Conservation (phyloP, 1,140 invertebrate species). For the Gonatopus flavifemur region DNA sequence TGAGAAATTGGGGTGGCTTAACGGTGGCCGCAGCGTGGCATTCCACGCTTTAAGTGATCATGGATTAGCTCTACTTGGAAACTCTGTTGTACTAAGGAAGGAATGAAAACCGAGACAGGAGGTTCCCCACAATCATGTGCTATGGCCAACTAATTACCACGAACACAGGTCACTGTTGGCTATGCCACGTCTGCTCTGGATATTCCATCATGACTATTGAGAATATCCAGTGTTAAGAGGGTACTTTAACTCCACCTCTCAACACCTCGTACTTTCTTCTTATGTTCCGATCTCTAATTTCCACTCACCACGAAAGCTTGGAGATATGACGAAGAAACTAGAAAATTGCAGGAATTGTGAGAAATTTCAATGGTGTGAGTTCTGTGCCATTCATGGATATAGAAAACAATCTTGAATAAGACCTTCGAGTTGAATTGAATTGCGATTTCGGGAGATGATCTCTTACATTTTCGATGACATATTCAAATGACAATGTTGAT, state of each 20-base stretch:
- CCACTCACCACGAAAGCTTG: conserved; percentile 3
- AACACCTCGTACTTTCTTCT: conserved; percentile 8
- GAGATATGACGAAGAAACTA: too few species aligned
- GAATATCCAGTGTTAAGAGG: conserved; percentile 19
- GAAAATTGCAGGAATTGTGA: too few species aligned
- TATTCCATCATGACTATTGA: conserved; percentile 31
- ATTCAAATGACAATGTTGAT: too few species aligned
- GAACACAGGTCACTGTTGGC: conserved; percentile 22
- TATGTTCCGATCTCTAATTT: conserved; percentile 2
- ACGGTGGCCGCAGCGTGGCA: conserved; percentile 35
- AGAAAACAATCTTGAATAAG: too few species aligned
- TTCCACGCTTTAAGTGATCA: conserved; percentile 30
- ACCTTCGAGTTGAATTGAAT: too few species aligned
- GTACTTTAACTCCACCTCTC: conserved; percentile 10
- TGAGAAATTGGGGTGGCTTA: conserved; percentile 37
- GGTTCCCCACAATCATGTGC: conserved; percentile 24
- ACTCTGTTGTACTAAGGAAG: conserved; percentile 6
- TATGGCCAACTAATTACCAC: conserved; percentile 37
- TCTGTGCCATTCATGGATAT: too few species aligned
- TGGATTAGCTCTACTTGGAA: conserved; percentile 32
- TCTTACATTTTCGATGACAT: too few species aligned
- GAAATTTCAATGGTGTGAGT: too few species aligned
- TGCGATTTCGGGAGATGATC: too few species aligned
- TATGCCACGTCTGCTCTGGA: conserved; percentile 8
- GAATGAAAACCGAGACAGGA: background rate